These are phyloP conservation scores for Crotophaga sulcirostris DNA, from an alignment of 2,113 vertebrate genomes.

Conservation along the genomic window DNA sequence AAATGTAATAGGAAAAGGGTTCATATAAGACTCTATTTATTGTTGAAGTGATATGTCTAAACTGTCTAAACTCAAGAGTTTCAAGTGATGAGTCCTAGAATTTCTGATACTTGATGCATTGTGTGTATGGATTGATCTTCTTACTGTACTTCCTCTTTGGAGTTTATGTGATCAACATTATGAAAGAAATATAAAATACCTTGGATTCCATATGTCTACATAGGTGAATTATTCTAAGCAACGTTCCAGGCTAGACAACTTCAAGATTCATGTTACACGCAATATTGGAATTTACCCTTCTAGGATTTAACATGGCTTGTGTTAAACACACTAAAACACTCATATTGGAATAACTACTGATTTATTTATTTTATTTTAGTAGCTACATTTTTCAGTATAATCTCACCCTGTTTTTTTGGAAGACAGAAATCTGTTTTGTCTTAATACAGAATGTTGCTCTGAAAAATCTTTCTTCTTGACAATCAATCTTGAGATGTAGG, in stretches of 20 bases:
- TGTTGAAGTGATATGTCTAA: neutral
- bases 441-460: neutral
- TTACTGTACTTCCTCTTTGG: neutral
- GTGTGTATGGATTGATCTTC: neutral
- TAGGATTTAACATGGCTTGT: neutral
- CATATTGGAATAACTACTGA: neutral
- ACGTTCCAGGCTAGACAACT: neutral
- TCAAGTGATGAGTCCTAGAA: neutral
- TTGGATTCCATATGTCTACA: neutral
- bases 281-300: neutral
- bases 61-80: neutral
- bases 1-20: neutral
- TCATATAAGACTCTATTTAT: neutral
- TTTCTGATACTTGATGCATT: neutral
- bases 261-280: neutral
- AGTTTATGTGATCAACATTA: neutral
- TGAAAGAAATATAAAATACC: neutral
- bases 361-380: neutral
- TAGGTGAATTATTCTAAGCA: neutral
- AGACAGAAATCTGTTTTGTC: neutral
- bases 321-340: neutral
- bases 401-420: neutral
- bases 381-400: neutral
- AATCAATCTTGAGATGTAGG: neutral
- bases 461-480: neutral